Conservation (phyloP, 2,113 vertebrate genomes). For the Sterna hirundo region DNA sequence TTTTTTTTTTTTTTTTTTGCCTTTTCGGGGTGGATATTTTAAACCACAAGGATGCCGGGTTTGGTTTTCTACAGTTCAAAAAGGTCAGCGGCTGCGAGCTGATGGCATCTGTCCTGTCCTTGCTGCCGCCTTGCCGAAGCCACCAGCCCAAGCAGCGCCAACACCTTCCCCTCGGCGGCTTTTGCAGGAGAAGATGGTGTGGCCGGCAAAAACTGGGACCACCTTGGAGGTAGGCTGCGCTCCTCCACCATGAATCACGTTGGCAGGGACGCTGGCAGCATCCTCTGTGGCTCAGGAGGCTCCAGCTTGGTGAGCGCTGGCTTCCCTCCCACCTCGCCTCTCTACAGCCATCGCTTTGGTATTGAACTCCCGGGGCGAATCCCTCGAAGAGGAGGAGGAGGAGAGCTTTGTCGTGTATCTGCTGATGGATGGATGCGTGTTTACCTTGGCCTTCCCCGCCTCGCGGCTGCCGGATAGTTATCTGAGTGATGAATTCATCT, state of each 20-base stretch:
- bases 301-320: neutral
- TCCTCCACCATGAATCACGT: accelerated
- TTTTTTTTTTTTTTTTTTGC: neutral
- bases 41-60: neutral
- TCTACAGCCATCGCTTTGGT: accelerated
- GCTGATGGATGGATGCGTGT: neutral
- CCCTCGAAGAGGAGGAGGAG: neutral
- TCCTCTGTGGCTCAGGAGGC: neutral
- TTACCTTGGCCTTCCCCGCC: constrained; percentile 1
- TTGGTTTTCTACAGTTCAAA: neutral
- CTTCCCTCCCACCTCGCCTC: neutral
- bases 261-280: neutral
- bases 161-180: accelerated
- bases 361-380: neutral
- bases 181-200: neutral
- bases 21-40: neutral
- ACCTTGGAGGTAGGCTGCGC: neutral
- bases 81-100: neutral
- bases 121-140: neutral
- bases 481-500: constrained; percentile 41
- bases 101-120: neutral
- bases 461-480: neutral
- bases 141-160: accelerated
- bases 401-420: neutral
- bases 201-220: neutral